Conservation (phyloP, 1,140 invertebrate genomes). For the Neoseiulus cucumeris region DNA sequence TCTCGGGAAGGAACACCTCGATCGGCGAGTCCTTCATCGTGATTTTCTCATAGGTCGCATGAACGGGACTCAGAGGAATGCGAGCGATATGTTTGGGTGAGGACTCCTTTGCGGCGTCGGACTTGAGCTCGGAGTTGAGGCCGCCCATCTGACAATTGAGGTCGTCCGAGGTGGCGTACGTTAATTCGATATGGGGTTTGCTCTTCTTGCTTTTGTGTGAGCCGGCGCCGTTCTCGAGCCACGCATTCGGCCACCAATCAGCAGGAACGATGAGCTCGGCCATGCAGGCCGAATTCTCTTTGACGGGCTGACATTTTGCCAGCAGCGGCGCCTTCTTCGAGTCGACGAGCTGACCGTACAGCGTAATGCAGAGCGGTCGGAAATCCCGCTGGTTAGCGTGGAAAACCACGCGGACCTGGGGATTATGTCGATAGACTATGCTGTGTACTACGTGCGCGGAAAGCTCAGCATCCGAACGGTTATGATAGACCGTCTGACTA, state of each 20-base stretch:
- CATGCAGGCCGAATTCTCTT: conserved; percentile 67
- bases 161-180: conserved; percentile 38
- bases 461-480: conserved; percentile 47
- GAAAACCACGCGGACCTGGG: conserved; percentile 64
- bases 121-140: conserved; percentile 13
- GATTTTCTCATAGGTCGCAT: conserved; percentile 9
- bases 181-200: conserved; percentile 51
- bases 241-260: conserved; percentile 58
- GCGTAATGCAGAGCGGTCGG: conserved; percentile 28
- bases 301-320: conserved; percentile 63
- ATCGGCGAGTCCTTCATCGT: conserved; percentile 1
- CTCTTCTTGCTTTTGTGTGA: conserved; percentile 41
- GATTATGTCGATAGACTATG: conserved; percentile 59
- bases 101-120: conserved; percentile 9
- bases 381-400: conserved; percentile 42
- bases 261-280: conserved; percentile 55
- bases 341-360: conserved; percentile 40
- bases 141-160: conserved; percentile 17
- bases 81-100: not conserved
- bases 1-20: conserved; percentile 7
- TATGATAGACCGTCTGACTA: conserved; percentile 51
- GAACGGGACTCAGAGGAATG: not conserved
- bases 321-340: conserved; percentile 35
- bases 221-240: conserved; percentile 20
- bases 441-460: conserved; percentile 67